Conservation (phyloP, 2,113 vertebrate genomes). For the Cervus canadensis region DNA sequence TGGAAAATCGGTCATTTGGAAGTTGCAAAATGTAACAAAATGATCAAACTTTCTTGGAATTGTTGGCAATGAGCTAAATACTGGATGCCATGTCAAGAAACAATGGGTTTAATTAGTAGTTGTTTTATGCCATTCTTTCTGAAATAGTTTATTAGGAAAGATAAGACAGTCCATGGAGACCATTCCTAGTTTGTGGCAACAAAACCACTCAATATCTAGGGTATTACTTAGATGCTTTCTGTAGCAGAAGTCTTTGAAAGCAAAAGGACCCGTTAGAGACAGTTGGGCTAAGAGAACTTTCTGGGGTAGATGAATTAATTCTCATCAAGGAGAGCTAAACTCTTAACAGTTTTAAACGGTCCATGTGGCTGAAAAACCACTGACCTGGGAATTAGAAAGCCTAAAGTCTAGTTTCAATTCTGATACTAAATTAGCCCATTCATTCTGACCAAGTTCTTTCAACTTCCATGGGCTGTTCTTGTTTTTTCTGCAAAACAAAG, state of each 20-base stretch:
- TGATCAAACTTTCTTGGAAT: neutral
- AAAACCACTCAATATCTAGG: neutral
- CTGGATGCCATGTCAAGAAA: neutral
- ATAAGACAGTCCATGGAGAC: neutral
- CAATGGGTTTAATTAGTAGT: neutral
- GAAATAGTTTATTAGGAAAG: conserved; percentile 22
- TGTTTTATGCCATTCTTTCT: conserved; percentile 43
- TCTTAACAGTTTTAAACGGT: neutral
- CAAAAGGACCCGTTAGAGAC: neutral
- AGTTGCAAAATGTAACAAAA: conserved; percentile 28
- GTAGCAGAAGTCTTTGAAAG: neutral
- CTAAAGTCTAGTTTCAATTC: conserved; percentile 9
- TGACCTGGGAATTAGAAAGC: neutral
- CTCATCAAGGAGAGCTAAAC: neutral
- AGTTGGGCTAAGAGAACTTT: neutral
- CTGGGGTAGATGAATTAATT: neutral
- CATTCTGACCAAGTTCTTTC: neutral
- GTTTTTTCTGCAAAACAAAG: neutral
- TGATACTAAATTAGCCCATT: neutral
- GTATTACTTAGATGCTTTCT: conserved; percentile 8
- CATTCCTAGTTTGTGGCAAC: neutral
- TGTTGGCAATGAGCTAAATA: neutral
- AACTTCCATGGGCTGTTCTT: neutral
- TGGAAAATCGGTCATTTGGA: conserved; percentile 1
- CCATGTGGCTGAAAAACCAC: neutral